Evolutionary conservation across 53 echinoderm and acorn worm species (phyloP).

Genomic region (Hippasteria phrygiana): DNA sequence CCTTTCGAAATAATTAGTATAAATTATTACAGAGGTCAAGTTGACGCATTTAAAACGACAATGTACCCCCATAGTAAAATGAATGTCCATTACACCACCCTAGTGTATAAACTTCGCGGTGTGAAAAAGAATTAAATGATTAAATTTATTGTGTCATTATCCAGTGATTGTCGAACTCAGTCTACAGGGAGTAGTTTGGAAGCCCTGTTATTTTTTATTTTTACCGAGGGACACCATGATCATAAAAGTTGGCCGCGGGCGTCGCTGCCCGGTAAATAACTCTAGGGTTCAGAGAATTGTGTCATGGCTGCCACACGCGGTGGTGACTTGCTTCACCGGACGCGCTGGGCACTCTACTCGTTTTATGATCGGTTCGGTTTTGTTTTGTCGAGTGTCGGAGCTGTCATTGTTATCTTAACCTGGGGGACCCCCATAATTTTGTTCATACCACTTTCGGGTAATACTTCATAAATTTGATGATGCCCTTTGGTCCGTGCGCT

Average conservation of each 20-base stretch:
- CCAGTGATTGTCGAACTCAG: conserved; percentile 11
- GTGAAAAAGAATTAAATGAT: not conserved
- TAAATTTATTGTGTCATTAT: conserved; percentile 52
- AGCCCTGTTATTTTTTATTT: not conserved
- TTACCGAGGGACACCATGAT: not conserved
- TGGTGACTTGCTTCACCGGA: not conserved
- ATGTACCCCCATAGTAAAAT: not conserved
- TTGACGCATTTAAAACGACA: conserved; percentile 6
- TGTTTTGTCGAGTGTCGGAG: conserved; percentile 30
- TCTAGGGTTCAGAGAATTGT: conserved; percentile 35
- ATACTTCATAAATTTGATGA: conserved; percentile 54
- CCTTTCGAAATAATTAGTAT: not conserved
- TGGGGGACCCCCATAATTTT: conserved; percentile 56
- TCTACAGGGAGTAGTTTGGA: conserved; percentile 32
- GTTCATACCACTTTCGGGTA: conserved; percentile 44
- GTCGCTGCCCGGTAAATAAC: not conserved
- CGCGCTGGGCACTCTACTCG: not conserved
- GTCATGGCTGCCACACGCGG: conserved; percentile 22
- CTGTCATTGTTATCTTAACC: conserved; percentile 61
- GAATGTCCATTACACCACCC: conserved; percentile 21
- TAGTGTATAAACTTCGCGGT: conserved; percentile 19
- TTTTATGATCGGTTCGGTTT: conserved; percentile 53
- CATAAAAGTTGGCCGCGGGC: not conserved
- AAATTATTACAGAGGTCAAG: conserved; percentile 4
- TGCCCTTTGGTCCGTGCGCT: conserved; percentile 12